Percentiles rank a stretch among this genome's conserved stretches.
Conservation (phyloP, 2,797 vertebrate genomes). For the Anguilla megastoma region DNA sequence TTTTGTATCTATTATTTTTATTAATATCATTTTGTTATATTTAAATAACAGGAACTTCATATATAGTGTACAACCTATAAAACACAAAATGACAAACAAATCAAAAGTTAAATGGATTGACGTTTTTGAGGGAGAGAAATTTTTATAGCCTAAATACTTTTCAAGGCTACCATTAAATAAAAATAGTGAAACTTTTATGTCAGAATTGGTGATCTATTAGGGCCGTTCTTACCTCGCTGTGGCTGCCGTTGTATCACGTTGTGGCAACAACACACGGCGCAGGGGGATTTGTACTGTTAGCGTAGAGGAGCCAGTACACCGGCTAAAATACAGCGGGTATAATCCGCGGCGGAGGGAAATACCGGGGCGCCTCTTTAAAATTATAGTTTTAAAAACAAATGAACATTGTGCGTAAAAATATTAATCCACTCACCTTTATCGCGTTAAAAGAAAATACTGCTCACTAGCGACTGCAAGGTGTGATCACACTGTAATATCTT, state of each 20-base stretch:
- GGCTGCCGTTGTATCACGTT: slow-evolving; percentile 36
- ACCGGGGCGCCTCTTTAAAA: neutral
- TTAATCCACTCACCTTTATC: neutral
- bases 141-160: neutral
- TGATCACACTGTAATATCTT: neutral
- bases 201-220: neutral
- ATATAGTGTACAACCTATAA: neutral
- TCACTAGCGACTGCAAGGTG: neutral
- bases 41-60: neutral
- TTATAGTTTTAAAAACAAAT: neutral
- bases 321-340: slow-evolving; percentile 38
- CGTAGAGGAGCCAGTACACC: neutral
- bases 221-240: slow-evolving; percentile 49
- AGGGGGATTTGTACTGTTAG: neutral
- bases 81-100: neutral
- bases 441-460: neutral
- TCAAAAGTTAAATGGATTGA: neutral
- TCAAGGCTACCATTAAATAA: neutral
- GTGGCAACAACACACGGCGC: neutral
- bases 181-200: neutral
- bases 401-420: neutral
- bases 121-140: neutral
- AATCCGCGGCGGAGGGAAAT: slow-evolving; percentile 34
- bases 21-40: neutral
- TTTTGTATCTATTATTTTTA: neutral